phyloP scores from a whole-genome alignment of 2,888 invertebrate genomes.

The Tenodera sinensis region DNA sequence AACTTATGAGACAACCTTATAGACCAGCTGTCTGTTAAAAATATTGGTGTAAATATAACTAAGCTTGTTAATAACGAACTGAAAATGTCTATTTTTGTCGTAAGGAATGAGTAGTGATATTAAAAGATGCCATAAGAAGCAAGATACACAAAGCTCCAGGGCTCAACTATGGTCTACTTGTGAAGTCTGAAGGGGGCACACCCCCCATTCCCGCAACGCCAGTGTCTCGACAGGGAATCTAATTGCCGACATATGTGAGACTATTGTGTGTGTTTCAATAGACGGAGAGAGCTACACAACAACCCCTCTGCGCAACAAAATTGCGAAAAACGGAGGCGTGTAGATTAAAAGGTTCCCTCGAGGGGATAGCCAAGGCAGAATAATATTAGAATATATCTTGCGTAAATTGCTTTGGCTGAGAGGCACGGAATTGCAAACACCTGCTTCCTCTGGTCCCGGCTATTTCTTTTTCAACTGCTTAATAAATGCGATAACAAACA shows the following conservation, averaged over 20 bases:
- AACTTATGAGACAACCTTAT: too few species aligned
- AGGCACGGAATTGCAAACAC: not conserved
- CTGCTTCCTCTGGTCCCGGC: not conserved
- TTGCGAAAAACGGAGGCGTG: not conserved
- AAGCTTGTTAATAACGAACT: too few species aligned
- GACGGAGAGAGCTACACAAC: not conserved
- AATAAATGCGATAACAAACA: not conserved
- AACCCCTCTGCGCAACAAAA: not conserved
- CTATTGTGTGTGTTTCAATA: not conserved
- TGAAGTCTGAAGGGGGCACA: too few species aligned
- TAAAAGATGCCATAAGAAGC: too few species aligned
- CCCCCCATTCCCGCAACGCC: too few species aligned
- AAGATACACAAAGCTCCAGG: too few species aligned
- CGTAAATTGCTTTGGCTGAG: not conserved
- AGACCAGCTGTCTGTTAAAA: too few species aligned
- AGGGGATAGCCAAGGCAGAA: not conserved
- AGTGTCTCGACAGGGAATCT: not conserved
- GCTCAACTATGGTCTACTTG: too few species aligned
- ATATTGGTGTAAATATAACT: too few species aligned
- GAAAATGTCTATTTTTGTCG: too few species aligned
- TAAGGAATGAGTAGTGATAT: too few species aligned
- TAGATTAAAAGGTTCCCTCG: not conserved
- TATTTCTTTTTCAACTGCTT: not conserved
- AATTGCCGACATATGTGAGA: not conserved
- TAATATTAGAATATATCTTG: not conserved